These are phyloP conservation scores for Delphinapterus leucas DNA, from an alignment of 2,113 vertebrate species.

Conservation along the genomic window DNA sequence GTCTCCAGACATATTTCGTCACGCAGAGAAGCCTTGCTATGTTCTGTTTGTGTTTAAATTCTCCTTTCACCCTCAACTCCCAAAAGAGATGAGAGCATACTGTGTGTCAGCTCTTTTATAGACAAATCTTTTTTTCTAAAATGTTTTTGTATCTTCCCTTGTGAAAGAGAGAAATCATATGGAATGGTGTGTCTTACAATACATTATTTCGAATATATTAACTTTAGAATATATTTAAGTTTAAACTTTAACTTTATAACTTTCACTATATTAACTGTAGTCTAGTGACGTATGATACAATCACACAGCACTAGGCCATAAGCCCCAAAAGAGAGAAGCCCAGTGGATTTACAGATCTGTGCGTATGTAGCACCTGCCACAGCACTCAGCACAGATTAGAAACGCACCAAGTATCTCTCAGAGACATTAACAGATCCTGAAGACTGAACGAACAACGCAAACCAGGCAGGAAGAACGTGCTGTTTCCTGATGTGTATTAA, in stretches of 20 bases:
- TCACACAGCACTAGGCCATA: background rate
- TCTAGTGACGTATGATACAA: too few species aligned
- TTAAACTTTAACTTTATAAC: too few species aligned
- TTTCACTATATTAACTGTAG: too few species aligned
- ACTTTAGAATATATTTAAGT: too few species aligned
- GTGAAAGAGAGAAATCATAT: background rate
- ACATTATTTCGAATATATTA: background rate
- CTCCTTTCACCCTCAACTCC: background rate
- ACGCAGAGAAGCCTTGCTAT: background rate
- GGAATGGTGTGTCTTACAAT: background rate
- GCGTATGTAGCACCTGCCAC: background rate
- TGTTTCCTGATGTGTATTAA: background rate
- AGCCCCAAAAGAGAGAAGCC: background rate
- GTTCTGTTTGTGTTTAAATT: background rate
- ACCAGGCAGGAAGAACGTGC: background rate
- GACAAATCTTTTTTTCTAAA: background rate
- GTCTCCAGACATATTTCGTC: background rate
- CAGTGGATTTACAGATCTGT: background rate
- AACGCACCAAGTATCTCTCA: background rate
- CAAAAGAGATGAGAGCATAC: background rate
- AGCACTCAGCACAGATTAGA: background rate
- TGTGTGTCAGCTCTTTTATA: fast-evolving
- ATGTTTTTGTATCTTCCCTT: background rate
- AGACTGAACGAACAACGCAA: background rate
- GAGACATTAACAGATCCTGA: background rate